Evolutionary conservation across 1,140 invertebrate species (phyloP).

Genomic region (Monomorium pharaonis): DNA sequence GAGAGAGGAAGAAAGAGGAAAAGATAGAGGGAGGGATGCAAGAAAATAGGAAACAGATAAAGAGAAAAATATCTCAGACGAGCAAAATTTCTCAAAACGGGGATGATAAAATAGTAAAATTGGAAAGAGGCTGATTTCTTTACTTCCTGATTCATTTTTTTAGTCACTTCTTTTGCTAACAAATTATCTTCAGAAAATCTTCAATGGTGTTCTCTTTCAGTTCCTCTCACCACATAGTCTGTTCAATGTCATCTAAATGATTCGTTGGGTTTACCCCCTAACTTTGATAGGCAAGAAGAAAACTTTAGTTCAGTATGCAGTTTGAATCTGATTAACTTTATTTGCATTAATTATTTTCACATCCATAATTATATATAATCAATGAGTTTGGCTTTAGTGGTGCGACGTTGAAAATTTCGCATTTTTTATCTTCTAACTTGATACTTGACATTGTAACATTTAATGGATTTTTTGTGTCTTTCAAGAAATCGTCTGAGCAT

Average conservation of each 20-base stretch:
- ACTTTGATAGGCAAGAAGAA: background rate
- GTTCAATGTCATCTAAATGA: background rate
- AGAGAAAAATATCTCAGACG: background rate
- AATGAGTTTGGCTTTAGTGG: background rate
- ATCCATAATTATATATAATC: background rate
- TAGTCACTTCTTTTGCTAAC: background rate
- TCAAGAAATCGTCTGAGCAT: background rate
- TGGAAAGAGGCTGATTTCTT: background rate
- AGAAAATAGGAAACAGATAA: background rate
- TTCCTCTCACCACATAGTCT: background rate
- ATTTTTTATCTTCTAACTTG: background rate
- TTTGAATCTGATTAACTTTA: background rate
- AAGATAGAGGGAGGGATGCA: background rate
- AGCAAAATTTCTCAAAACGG: constrained; percentile 31
- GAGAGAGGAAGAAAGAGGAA: background rate
- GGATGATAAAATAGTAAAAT: constrained; percentile 60
- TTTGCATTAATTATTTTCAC: background rate
- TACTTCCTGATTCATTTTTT: background rate
- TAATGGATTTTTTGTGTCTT: background rate
- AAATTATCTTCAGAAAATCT: background rate
- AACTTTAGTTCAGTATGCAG: background rate
- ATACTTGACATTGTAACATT: background rate
- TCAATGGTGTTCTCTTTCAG: background rate
- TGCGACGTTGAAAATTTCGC: background rate
- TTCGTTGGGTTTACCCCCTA: background rate